Conservation (phyloP, 2,888 invertebrate genomes). For the Polydrusus tereticollis region DNA sequence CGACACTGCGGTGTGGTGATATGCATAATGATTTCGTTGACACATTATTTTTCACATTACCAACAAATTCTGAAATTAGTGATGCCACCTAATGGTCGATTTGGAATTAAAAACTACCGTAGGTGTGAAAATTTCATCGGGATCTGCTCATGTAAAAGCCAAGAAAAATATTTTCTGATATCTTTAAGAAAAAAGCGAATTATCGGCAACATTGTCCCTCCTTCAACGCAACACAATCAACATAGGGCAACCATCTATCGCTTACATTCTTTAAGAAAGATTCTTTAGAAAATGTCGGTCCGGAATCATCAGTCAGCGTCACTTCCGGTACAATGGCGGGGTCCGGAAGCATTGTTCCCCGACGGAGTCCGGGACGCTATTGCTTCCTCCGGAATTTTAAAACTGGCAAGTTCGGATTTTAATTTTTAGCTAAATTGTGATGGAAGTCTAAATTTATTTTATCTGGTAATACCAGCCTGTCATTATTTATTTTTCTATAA, state of each 20-base stretch:
- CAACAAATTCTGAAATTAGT: too few species aligned
- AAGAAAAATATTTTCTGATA: not conserved
- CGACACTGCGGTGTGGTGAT: too few species aligned
- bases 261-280: constrained; percentile 64
- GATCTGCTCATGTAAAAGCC: too few species aligned
- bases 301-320: constrained; percentile 67
- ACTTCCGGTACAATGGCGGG: constrained; percentile 66
- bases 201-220: constrained; percentile 18
- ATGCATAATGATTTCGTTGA: too few species aligned
- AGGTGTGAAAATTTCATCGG: too few species aligned
- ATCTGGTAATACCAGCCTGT: too few species aligned
- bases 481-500: too few species aligned
- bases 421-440: constrained; percentile 13
- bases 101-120: too few species aligned
- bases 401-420: not conserved
- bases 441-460: too few species aligned
- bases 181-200: not conserved
- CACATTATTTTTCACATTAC: too few species aligned
- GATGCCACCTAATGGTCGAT: too few species aligned
- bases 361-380: constrained; percentile 51
- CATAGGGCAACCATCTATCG: constrained; percentile 64
- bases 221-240: constrained; percentile 25
- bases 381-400: constrained; percentile 48
- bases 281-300: constrained; percentile 64
- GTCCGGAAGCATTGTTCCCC: constrained; percentile 62